phyloP scores from a whole-genome alignment of 2,113 vertebrate species.

The Hepsetus odoe region DNA sequence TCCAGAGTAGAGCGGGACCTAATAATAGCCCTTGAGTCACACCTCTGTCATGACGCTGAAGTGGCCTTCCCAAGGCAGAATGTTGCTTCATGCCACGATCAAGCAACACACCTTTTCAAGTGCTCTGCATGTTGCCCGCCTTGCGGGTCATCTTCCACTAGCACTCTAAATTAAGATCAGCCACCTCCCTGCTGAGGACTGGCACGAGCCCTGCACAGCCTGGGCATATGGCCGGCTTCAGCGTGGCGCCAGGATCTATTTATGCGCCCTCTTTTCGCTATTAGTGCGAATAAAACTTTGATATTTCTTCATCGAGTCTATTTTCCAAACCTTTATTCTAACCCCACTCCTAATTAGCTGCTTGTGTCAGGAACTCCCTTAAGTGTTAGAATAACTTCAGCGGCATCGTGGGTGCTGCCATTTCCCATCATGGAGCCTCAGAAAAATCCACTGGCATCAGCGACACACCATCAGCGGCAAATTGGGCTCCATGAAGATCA shows the following conservation, averaged over 20 bases:
- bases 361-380: constrained; percentile 2
- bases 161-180: constrained; percentile 31
- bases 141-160: constrained; percentile 28
- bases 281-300: neutral
- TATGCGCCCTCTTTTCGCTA: constrained; percentile 7
- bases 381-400: constrained; percentile 30
- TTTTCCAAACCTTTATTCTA: constrained; percentile 8
- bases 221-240: neutral
- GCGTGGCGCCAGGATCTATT: neutral
- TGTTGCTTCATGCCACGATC: neutral
- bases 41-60: constrained; percentile 2
- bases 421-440: neutral
- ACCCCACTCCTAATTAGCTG: constrained; percentile 13
- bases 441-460: constrained; percentile 23
- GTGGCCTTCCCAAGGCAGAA: constrained; percentile 19
- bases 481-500: constrained; percentile 49
- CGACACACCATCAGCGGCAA: constrained; percentile 44
- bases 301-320: constrained; percentile 4
- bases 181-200: constrained; percentile 31
- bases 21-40: constrained; percentile 48
- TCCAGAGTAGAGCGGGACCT: constrained; percentile 25
- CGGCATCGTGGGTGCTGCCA: neutral
- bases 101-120: constrained; percentile 6
- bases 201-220: constrained; percentile 1
- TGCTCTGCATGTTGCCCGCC: neutral